A percentile compares a stretch with the other conserved stretches of the same genome.
phyloP scores from a whole-genome alignment of 1,140 invertebrate genomes.

The Tetramorium parvispinum region DNA sequence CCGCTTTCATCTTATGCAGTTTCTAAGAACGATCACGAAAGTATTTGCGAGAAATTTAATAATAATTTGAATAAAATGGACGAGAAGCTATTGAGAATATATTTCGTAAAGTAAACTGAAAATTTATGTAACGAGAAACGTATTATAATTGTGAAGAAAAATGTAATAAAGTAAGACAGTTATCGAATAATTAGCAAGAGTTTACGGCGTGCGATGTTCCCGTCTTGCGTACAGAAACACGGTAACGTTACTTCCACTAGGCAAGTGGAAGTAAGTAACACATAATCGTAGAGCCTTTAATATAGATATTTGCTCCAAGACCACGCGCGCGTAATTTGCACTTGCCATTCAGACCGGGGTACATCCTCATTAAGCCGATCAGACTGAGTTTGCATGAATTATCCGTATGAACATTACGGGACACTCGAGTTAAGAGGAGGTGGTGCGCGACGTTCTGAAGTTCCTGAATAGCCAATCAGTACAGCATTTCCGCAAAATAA shows the following conservation, averaged over 20 bases:
- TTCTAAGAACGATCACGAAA: neutral
- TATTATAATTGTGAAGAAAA: neutral
- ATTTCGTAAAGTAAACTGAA: neutral
- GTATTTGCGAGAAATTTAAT: neutral
- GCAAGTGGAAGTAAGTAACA: conserved; percentile 33
- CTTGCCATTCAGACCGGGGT: conserved; percentile 69
- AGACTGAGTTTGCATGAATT: conserved; percentile 71
- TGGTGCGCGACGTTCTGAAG: conserved; percentile 17
- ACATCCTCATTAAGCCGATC: conserved; percentile 75
- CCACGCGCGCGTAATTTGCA: conserved; percentile 66
- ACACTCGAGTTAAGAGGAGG: conserved; percentile 35
- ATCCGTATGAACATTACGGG: conserved; percentile 55
- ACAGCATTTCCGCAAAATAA: conserved; percentile 52
- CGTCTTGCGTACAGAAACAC: conserved; percentile 16
- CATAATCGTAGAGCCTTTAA: conserved; percentile 45
- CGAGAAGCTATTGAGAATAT: neutral
- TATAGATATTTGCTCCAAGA: conserved; percentile 46
- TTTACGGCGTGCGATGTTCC: neutral
- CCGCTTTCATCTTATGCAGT: neutral
- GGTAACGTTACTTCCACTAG: neutral
- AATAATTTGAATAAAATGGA: neutral
- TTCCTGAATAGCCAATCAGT: conserved; percentile 56
- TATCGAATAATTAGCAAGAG: neutral
- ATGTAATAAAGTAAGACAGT: neutral
- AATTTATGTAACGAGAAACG: neutral